Base-by-base conservation (phyloP, 2,888 invertebrate genomes). In the Drosophila anceps region DNA sequence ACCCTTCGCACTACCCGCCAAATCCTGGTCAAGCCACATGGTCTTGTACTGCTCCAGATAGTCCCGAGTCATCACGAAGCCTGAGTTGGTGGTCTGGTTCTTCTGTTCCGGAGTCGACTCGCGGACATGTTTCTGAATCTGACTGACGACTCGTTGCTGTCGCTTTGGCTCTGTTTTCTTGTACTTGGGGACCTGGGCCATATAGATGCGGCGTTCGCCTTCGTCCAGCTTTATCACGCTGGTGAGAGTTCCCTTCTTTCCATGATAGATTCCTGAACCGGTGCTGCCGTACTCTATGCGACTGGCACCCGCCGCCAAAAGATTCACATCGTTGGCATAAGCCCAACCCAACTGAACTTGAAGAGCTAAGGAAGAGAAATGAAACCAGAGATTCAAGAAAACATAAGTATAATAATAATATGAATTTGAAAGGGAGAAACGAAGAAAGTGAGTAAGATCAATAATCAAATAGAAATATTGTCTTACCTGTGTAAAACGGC, bases 211-310 rank as follows among this genome's bases (percentile, higher is more conserved):
- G 2, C 92, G 85, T 59, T 89, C 84, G 1, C 88, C 91, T 0
- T 53, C 54, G 0, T 58, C 79, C 7, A 73, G 61, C 0, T 70
- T 79, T 84, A 92, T 88, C 0, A 81, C 84, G 2, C 90, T 84
- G 4, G 71, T 50, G 4, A 92, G 41, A 0, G 88, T 61, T 7
- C 92, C 92, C 0, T 68, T 51, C 0, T 78, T 80, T 0, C 95
- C 95, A 0, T 94, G 94, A 90, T 94, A 97, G 61, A 97, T 95
- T n/a, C 97, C 97, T 10, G 95, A 95, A 4, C 97, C 97, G 41
- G 95, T 94, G 79, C 94, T 95, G 2, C 96, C 96, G 0, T 93
- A 87, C 1, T 66, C 67, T 0, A 96, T 95, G 48, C 94, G 93
- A 88, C 96, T 96, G 4, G 96, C 95, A 20, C 96, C 96, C 2